Percentiles rank a stretch among this genome's conserved stretches.
Evolutionary conservation across 2,888 invertebrate species (phyloP).

Genomic region (Tryphoninae sp.): DNA sequence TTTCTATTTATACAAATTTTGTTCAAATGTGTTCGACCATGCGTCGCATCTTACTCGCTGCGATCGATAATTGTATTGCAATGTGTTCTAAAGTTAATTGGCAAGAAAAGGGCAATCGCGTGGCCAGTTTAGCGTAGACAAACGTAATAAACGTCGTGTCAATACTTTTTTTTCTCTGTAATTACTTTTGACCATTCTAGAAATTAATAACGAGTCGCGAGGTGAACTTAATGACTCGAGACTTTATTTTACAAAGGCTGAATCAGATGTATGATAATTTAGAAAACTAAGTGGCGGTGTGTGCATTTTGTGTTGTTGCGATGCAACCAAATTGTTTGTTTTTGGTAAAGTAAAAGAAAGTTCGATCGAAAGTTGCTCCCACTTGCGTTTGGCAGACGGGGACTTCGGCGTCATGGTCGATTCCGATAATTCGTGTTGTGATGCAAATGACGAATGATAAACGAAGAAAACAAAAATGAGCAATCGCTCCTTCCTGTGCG

Average conservation of each 20-base stretch:
- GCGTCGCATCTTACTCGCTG: slow-evolving; percentile 14
- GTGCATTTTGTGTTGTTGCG: slow-evolving; percentile 38
- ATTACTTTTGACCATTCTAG: slow-evolving; percentile 32
- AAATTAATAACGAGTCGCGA: slow-evolving; percentile 38
- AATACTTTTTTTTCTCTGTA: neutral
- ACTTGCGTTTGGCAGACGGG: neutral
- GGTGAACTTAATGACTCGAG: slow-evolving; percentile 35
- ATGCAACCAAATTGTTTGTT: neutral
- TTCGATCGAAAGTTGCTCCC: neutral
- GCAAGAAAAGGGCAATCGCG: slow-evolving; percentile 23
- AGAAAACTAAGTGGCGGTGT: slow-evolving; percentile 28
- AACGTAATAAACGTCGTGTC: slow-evolving; percentile 17
- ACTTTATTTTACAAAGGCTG: slow-evolving; percentile 61
- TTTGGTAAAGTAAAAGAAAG: slow-evolving; percentile 6
- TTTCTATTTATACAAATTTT: neutral
- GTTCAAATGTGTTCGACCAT: neutral
- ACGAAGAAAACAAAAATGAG: slow-evolving; percentile 16
- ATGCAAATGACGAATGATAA: slow-evolving; percentile 10
- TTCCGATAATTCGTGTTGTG: slow-evolving; percentile 23
- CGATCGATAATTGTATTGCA: slow-evolving; percentile 32
- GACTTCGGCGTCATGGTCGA: neutral
- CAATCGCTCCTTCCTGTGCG: slow-evolving; percentile 49
- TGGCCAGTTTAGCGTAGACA: slow-evolving; percentile 57
- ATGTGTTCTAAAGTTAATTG: slow-evolving; percentile 55
- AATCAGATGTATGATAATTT: slow-evolving; percentile 59